phyloP scores from a whole-genome alignment of 2,888 invertebrate species.

The Eurytoma adleriae region DNA sequence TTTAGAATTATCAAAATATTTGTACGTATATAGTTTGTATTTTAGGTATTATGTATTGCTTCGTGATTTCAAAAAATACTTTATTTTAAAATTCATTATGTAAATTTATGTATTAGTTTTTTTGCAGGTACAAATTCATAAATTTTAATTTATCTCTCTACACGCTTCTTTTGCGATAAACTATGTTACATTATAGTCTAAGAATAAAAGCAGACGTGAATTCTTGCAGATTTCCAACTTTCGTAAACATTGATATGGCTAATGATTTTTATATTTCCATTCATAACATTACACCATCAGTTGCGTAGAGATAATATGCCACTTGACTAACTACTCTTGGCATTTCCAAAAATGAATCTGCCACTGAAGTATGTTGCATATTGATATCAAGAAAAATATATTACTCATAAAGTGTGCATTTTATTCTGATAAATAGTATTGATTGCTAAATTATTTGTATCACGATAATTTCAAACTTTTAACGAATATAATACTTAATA shows the following conservation, averaged over 20 bases:
- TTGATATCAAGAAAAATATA: slow-evolving; percentile 3
- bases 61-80: no score
- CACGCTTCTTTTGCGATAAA: no score
- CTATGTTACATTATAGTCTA: no score
- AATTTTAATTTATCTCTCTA: no score
- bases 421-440: background rate
- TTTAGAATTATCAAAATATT: no score
- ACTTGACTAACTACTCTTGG: slow-evolving; percentile 31
- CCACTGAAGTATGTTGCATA: background rate
- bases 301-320: slow-evolving; percentile 9
- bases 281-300: slow-evolving; percentile 24
- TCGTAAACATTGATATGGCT: slow-evolving; percentile 27
- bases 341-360: slow-evolving; percentile 42
- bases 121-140: no score
- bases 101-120: no score
- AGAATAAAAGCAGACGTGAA: no score
- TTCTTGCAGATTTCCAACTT: background rate
- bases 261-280: background rate
- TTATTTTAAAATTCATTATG: no score
- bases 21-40: no score
- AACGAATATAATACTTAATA: background rate
- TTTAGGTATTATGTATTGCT: no score
- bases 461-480: background rate
- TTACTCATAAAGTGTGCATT: no score
- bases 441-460: background rate